Percentiles rank a stretch among this genome's conserved stretches.
Evolutionary conservation across 2,113 vertebrate genomes (phyloP).

Genomic region (Tursiops truncatus): DNA sequence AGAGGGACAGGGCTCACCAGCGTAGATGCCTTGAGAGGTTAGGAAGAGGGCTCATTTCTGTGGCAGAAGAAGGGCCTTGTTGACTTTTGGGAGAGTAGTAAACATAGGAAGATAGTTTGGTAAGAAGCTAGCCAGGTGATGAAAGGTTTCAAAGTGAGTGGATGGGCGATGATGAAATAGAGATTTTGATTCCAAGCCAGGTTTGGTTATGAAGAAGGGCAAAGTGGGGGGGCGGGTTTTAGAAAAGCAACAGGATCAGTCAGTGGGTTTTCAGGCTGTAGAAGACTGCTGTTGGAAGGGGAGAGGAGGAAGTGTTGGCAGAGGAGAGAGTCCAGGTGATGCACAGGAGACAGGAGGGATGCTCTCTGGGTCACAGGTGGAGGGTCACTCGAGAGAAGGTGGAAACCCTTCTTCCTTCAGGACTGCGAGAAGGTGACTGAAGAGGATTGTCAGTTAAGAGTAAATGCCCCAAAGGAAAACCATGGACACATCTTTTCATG

Average conservation of each 20-base stretch:
- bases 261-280: not conserved
- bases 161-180: not conserved
- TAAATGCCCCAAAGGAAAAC: not conserved
- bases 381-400: not conserved
- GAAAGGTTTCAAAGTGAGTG: not conserved
- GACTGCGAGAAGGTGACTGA: not conserved
- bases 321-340: not conserved
- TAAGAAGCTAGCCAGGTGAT: not conserved
- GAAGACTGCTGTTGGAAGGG: not conserved
- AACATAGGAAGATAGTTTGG: not conserved
- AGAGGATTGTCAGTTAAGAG: not conserved
- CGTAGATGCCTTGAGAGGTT: not conserved
- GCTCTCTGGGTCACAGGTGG: not conserved
- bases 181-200: not conserved
- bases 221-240: not conserved
- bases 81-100: not conserved
- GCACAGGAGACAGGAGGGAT: not conserved
- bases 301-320: not conserved
- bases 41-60: not conserved
- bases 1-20: fast-evolving
- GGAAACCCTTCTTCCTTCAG: not conserved
- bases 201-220: not conserved
- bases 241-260: not conserved
- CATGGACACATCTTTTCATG: not conserved
- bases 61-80: not conserved